phyloP scores from a whole-genome alignment of 2,113 vertebrate genomes.

The Pseudopipra pipra region DNA sequence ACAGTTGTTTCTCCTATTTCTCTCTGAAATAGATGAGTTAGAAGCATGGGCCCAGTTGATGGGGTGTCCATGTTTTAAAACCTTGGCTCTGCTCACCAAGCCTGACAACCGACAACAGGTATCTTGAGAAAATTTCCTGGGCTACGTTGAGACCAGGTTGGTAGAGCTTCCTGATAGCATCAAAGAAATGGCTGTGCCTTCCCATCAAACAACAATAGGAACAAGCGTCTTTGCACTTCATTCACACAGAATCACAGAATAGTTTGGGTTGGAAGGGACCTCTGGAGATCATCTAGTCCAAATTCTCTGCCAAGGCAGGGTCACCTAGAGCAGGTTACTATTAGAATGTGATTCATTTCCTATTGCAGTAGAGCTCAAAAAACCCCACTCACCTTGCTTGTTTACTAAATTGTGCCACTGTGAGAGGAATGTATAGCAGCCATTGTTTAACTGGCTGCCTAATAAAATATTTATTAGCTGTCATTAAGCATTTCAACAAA shows the following conservation, averaged over 20 bases:
- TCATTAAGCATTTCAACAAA: neutral
- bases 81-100: neutral
- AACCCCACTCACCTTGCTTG: neutral
- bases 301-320: no score
- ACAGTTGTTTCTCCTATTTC: neutral
- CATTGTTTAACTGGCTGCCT: neutral
- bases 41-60: neutral
- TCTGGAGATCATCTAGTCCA: neutral
- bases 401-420: neutral
- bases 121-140: neutral
- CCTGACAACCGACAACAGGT: accelerated
- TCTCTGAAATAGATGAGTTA: neutral
- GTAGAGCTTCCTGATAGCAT: neutral
- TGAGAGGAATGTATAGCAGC: neutral
- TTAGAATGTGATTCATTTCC: no score
- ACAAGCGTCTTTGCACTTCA: neutral
- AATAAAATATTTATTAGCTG: neutral
- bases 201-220: neutral
- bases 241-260: neutral
- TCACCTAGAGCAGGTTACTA: no score
- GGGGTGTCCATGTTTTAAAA: neutral
- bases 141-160: neutral
- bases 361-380: no score
- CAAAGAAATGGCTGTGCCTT: neutral
- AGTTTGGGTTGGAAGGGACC: neutral